Evolutionary conservation across 2,113 vertebrate species (phyloP).

Genomic region (Microcebus tavaratra): DNA sequence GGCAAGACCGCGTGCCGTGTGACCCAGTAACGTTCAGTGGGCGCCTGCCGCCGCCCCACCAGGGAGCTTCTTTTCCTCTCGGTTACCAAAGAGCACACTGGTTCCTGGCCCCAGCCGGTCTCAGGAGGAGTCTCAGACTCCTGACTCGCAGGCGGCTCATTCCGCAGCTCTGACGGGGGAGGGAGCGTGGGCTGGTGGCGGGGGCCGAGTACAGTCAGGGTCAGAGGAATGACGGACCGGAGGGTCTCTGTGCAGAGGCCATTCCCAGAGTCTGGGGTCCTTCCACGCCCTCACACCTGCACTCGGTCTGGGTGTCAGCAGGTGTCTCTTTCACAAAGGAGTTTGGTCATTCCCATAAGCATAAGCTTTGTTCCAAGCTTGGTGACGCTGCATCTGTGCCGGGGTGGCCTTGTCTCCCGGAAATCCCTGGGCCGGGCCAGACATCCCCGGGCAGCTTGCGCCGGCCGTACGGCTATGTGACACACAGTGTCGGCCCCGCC

Average conservation of each 20-base stretch:
- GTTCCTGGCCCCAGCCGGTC: too few relatives aligned
- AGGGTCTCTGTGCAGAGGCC: too few relatives aligned
- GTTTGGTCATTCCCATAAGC: neutral
- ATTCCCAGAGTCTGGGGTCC: neutral
- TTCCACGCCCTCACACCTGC: neutral
- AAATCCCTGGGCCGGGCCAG: neutral
- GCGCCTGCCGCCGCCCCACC: fast-evolving
- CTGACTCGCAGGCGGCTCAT: neutral
- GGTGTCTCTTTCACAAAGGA: neutral
- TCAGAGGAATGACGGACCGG: neutral
- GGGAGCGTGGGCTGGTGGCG: neutral
- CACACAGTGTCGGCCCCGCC: neutral
- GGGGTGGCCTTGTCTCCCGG: neutral
- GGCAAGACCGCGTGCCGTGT: too few relatives aligned
- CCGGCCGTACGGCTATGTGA: neutral
- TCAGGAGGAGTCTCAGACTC: neutral
- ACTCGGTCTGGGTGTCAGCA: too few relatives aligned
- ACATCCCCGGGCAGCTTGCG: fast-evolving
- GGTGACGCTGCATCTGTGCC: neutral
- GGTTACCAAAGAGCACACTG: too few relatives aligned
- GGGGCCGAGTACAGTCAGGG: neutral
- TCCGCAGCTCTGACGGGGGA: neutral
- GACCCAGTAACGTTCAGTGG: fast-evolving
- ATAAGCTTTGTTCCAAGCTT: neutral
- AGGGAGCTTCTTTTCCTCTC: neutral